Conservation (phyloP, 2,113 vertebrate species). For the Otocyon megalotis region DNA sequence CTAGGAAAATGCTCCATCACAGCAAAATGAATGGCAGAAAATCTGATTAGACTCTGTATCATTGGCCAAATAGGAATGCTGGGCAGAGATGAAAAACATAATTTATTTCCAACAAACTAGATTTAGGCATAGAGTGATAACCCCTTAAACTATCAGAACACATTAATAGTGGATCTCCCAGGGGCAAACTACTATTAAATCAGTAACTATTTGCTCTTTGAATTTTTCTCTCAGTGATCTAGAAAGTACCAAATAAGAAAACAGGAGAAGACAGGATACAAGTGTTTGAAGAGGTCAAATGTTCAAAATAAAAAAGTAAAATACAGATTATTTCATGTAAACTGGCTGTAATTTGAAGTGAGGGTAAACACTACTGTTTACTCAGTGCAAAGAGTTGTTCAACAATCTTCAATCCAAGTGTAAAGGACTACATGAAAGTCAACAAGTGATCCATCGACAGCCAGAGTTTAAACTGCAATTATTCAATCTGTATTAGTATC, state of each 20-base stretch:
- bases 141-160: slow-evolving; percentile 34
- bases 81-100: slow-evolving; percentile 55
- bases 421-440: not conserved
- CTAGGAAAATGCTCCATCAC: slow-evolving; percentile 70
- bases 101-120: slow-evolving; percentile 75
- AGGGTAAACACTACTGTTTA: not conserved
- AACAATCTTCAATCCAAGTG: not conserved
- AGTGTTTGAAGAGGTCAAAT: not conserved
- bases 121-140: slow-evolving; percentile 61
- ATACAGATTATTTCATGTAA: not conserved
- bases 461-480: not conserved
- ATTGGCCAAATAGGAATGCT: slow-evolving; percentile 62
- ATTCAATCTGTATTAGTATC: not conserved
- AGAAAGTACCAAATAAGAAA: slow-evolving; percentile 49
- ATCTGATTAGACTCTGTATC: slow-evolving; percentile 73
- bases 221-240: slow-evolving; percentile 29
- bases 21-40: slow-evolving; percentile 76
- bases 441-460: not conserved
- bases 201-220: slow-evolving; percentile 39
- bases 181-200: slow-evolving; percentile 54
- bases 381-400: not conserved
- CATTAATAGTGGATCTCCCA: slow-evolving; percentile 45
- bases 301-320: not conserved
- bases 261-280: not conserved
- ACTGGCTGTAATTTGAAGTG: not conserved